Base-by-base conservation (phyloP, 2,888 invertebrate species). In the Drosophila monieri region DNA sequence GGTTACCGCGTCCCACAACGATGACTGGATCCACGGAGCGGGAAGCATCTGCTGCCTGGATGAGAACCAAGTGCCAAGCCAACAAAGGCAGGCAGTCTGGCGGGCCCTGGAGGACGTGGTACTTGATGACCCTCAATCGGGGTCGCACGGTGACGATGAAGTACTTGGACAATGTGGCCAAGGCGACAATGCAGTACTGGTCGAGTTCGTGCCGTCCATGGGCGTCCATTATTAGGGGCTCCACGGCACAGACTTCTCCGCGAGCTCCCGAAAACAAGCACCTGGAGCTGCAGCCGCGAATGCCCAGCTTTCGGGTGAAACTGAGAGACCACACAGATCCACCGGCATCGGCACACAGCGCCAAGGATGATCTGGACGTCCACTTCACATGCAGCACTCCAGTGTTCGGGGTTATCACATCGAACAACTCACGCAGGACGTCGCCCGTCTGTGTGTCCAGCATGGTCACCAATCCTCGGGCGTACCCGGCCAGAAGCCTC, bases 251-350 rank as follows among this genome's bases (percentile, higher is more conserved):
- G 12, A 97, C 97, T 93, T 99, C 99, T 0, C 99, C 99, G 58
- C 98, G 94, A 57, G 98, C 98, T 32, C 99, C 99, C 35, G 99
- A 98, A 92, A 99, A 99, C 14, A 99, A 93, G 90, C 99, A 99
- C 55, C 97, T 96, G 0, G 97, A 96, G 69, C 97, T 96, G 90
- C 97, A 97, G 0, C 96, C 95, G 44, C 98, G 93, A 37, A 97
- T 96, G 12, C 98, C 98, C 78, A 98, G 93, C 10, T 96, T 95
- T 62, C 98, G 93, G 43, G 96, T 97, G 89, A 98, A 98, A 84
- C 95, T 96, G 37, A 99, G 92, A 76, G 98, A 95, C 94, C 98
- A 99, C 1, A 99, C 98, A 1, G 98, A 99, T 0, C 99, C 99
- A 2, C 98, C 97, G 48, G 96, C 97, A 89, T 99, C 99, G 18